Evolutionary conservation across 2,888 invertebrate genomes (phyloP), one percentile per base, ranked within the genome.

Genomic region (Polydrusus cervinus): DNA sequence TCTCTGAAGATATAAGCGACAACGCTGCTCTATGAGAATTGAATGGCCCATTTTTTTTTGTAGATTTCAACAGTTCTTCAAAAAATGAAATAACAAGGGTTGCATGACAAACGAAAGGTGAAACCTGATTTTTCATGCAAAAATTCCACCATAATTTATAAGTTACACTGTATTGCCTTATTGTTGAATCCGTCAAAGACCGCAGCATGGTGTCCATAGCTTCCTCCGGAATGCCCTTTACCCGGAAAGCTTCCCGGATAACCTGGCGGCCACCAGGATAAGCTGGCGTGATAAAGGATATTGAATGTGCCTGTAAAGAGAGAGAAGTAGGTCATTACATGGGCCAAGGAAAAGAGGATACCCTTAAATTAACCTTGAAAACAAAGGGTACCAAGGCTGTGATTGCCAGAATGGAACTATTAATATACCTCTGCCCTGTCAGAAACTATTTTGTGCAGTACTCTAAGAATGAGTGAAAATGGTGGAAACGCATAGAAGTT

Each of bases 61-160:
- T 38, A 38, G 38, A 38, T 38, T 38, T 38, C 38, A 38, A 38
- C 38, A 38, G 38, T 38, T 38, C 38, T 38, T 38, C 38, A 38
- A 38, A 38, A 38, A 38, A 38, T 9, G 9, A 38, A 38, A 38
- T 38, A 38, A 38, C 9, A 38, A 38, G 38, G 38, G 38, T 5
- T 38, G 38, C 38, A 38, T 38, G 38, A 38, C 38, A 38, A 38
- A 38, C 38, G 9, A 7, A 69, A 1, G 67, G 49, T 34, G 34
- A 34, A 13, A 75, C 25, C 57, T 64, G n/a, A 18, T 34, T 53
- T 74, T 73, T 79, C 45, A 34, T 65, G 70, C 81, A 77, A 68
- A 78, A 82, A 8, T 53, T 25, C 77, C 78, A 69, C 81, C 81
- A 82, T 14, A 73, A 65, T 11, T 57, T 77, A n/a, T 81, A 74